Conservation (phyloP, 1,140 invertebrate genomes). For the Leptestheria dahalacensis region DNA sequence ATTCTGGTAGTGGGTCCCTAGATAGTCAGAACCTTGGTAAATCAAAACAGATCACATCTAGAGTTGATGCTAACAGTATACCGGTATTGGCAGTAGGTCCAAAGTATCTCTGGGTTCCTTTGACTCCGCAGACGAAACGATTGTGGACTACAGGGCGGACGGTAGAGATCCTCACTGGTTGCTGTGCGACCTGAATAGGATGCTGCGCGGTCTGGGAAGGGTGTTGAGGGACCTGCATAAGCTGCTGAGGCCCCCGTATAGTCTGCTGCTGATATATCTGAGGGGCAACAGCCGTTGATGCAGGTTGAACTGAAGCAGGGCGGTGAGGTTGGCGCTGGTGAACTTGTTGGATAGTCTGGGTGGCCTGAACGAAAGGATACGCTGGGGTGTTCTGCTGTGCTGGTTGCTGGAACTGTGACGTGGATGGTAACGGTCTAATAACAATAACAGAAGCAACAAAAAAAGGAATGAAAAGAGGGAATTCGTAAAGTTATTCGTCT, state of each 20-base stretch:
- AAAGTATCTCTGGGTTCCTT: conserved; percentile 34
- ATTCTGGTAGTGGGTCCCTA: not conserved
- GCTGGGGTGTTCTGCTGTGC: not conserved
- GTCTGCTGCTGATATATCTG: too few relatives aligned
- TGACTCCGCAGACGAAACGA: conserved; percentile 83
- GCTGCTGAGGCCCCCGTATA: too few relatives aligned
- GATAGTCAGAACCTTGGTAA: not conserved
- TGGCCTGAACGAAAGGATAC: not conserved
- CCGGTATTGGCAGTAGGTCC: too few relatives aligned
- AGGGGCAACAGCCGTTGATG: not conserved
- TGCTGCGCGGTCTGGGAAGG: too few relatives aligned
- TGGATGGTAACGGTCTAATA: too few relatives aligned
- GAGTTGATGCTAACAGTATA: not conserved
- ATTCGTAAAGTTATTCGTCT: too few relatives aligned
- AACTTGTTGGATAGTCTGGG: not conserved
- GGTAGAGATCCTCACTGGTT: too few relatives aligned
- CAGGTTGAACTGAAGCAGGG: not conserved
- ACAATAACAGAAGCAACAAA: too few relatives aligned
- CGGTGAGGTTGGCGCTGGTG: not conserved
- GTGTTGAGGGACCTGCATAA: too few relatives aligned
- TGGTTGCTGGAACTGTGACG: too few relatives aligned
- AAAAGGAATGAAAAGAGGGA: too few relatives aligned
- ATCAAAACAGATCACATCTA: not conserved
- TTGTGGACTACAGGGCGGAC: conserved; percentile 45
- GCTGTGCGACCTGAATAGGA: not conserved